These are phyloP conservation scores for Andrena bicolor DNA, from an alignment of 2,888 invertebrate genomes.

Conservation along the genomic window DNA sequence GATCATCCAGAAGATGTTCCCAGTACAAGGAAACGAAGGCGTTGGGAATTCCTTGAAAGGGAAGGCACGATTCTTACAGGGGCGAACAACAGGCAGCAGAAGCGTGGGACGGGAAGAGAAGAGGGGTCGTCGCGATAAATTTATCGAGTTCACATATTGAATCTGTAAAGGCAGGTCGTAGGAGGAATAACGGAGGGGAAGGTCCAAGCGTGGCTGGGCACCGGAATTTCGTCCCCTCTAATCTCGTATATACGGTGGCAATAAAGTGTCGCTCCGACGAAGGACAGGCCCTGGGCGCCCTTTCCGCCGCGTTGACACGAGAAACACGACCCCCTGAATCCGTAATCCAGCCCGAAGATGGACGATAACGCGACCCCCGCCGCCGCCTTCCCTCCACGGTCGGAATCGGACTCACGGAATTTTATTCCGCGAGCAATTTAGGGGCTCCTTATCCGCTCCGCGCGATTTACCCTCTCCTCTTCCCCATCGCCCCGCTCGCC, in stretches of 20 bases:
- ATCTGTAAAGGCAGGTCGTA: constrained; percentile 51
- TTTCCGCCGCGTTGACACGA: constrained; percentile 48
- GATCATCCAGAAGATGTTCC: too few species aligned
- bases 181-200: constrained; percentile 30
- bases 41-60: background rate
- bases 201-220: constrained; percentile 58
- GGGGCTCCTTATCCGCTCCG: constrained; percentile 21
- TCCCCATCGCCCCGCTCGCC: background rate
- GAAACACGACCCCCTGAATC: constrained; percentile 44
- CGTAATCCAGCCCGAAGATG: constrained; percentile 63
- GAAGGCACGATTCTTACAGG: background rate
- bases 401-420: constrained; percentile 36
- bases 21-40: too few species aligned
- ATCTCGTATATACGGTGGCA: constrained; percentile 70
- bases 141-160: constrained; percentile 75
- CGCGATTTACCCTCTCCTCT: constrained; percentile 10
- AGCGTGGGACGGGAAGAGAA: background rate
- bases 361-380: constrained; percentile 46
- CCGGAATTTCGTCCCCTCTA: constrained; percentile 66
- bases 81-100: constrained; percentile 5
- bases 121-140: constrained; percentile 68
- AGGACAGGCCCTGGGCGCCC: constrained; percentile 45
- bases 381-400: background rate
- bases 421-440: constrained; percentile 40
- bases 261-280: constrained; percentile 66